phyloP scores from a whole-genome alignment of 2,113 vertebrate species.

The Lontra canadensis region DNA sequence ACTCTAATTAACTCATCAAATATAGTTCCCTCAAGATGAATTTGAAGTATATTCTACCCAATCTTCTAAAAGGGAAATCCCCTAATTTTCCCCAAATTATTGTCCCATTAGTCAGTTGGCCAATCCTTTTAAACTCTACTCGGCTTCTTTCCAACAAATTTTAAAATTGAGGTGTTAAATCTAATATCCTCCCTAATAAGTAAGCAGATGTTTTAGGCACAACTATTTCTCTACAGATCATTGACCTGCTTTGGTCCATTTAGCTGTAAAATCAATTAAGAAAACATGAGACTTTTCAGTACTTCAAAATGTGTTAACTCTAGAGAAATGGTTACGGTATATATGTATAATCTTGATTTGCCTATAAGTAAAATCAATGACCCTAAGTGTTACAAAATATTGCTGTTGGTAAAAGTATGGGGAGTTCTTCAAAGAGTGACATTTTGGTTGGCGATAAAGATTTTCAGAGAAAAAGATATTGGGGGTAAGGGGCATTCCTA shows the following conservation, averaged over 20 bases:
- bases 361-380: neutral
- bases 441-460: neutral
- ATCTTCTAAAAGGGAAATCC: slow-evolving; percentile 55
- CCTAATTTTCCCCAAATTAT: slow-evolving; percentile 64
- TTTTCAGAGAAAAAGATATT: neutral
- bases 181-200: slow-evolving; percentile 15
- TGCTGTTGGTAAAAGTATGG: neutral
- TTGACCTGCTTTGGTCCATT: neutral
- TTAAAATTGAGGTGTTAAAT: slow-evolving; percentile 44
- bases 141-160: slow-evolving; percentile 43
- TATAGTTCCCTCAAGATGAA: slow-evolving; percentile 63
- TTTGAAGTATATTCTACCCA: slow-evolving; percentile 52
- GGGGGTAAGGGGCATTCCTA: neutral
- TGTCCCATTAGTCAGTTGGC: slow-evolving; percentile 54
- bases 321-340: neutral
- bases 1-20: slow-evolving; percentile 68
- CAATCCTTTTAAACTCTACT: slow-evolving; percentile 28
- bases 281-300: slow-evolving; percentile 14
- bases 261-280: slow-evolving; percentile 48
- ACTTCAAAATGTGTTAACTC: neutral
- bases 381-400: neutral
- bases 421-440: neutral
- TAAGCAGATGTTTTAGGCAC: slow-evolving; percentile 45
- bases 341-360: neutral
- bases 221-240: slow-evolving; percentile 15